phyloP scores from a whole-genome alignment of 2,888 invertebrate genomes.

The Synergus japonicus region DNA sequence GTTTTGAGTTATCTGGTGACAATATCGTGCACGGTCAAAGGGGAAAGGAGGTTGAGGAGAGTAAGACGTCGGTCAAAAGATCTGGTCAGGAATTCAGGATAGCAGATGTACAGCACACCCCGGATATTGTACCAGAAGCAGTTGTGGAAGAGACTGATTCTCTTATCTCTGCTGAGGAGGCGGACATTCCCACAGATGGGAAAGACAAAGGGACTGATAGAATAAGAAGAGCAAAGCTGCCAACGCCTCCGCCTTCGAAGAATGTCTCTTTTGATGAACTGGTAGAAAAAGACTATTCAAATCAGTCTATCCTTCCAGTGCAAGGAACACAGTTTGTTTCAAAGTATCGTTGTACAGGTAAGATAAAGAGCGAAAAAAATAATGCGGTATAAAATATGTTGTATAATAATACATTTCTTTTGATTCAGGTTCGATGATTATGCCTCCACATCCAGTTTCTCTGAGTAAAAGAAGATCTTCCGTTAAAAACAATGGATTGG shows the following conservation, averaged over 20 bases:
- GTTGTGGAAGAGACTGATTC: slow-evolving; percentile 3
- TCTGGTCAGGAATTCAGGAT: neutral
- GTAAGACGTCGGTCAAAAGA: neutral
- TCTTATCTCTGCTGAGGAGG: neutral
- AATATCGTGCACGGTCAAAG: neutral
- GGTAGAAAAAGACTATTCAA: slow-evolving; percentile 70
- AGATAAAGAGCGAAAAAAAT: neutral
- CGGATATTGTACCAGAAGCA: slow-evolving; percentile 6
- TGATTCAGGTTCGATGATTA: slow-evolving; percentile 47
- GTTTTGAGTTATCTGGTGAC: neutral
- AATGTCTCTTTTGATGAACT: slow-evolving; percentile 75
- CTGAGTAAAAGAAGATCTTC: slow-evolving; percentile 68
- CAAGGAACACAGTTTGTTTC: slow-evolving; percentile 72
- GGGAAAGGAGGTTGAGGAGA: neutral
- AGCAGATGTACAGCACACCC: neutral
- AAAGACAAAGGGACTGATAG: slow-evolving; percentile 26
- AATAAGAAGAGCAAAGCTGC: slow-evolving; percentile 66
- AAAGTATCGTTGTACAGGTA: slow-evolving; percentile 2
- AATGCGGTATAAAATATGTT: neutral
- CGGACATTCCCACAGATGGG: neutral
- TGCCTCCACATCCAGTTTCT: slow-evolving; percentile 54
- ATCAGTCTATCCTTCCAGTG: slow-evolving; percentile 73
- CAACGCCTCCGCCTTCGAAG: slow-evolving; percentile 73
- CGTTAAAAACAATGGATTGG: slow-evolving; percentile 70
- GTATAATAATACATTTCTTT: neutral